Evolutionary conservation across 1,140 invertebrate species (phyloP), one percentile per base, ranked within the genome.

Genomic region (Micrasema minimum): DNA sequence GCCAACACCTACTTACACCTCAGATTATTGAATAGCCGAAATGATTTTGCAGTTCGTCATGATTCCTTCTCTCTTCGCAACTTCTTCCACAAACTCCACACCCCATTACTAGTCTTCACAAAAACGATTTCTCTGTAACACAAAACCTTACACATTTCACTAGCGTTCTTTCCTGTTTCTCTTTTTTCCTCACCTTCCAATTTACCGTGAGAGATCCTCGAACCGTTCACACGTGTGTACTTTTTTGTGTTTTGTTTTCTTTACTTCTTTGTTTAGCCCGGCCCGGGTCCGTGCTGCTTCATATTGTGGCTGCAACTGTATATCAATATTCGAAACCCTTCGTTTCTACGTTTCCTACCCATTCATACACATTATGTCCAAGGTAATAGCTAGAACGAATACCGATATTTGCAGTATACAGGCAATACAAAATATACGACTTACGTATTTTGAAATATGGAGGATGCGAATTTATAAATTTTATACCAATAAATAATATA

Each of bases 371-470:
- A n/a, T n/a, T n/a, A n/a, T n/a, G n/a, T 45, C 18, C 43, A 45
- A 62, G 23, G 64, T 48, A 43, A 72, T 72, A 67, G 62, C 66
- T 71, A 45, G 53, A 37, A 18, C 55, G 65, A 55, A 48, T 22
- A 38, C 50, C 59, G 61, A 71, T 71, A 50, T 48, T 18, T 20
- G 11, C 23, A 11, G 41, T 31, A 71, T 22, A 14, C 16, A 65
- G 37, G 41, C 50, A 61, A 71, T 57, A 66, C 61, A 71, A 66
- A 43, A 35, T 55, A n/a, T n/a, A n/a, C n/a, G n/a, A n/a, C n/a
- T n/a, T n/a, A n/a, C n/a, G n/a, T n/a, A n/a, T n/a, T n/a, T n/a
- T n/a, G n/a, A n/a, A n/a, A n/a, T n/a, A n/a, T n/a, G n/a, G n/a
- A n/a, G n/a, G n/a, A n/a, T n/a, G n/a, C n/a, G n/a, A n/a, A n/a